These are phyloP conservation scores for Phoxinus phoxinus DNA, from an alignment of 2,113 vertebrate genomes.

Conservation along the genomic window DNA sequence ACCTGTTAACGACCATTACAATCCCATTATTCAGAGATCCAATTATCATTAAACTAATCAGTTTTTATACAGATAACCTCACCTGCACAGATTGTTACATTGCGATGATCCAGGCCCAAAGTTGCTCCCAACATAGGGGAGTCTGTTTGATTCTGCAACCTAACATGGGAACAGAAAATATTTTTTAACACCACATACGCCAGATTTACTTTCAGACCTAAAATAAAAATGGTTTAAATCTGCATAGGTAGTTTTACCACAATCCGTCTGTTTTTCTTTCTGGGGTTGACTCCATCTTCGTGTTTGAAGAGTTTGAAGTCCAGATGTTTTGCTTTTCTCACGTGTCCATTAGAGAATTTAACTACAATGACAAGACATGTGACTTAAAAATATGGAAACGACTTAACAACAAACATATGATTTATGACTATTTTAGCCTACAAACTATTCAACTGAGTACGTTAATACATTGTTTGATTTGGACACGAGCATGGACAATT, in stretches of 20 bases:
- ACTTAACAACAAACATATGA: neutral
- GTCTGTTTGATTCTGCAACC: conserved; percentile 87
- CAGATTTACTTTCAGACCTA: neutral
- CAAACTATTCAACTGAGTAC: neutral
- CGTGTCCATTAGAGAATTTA: conserved; percentile 87
- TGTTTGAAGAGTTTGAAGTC: conserved; percentile 80
- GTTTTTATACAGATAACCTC: conserved; percentile 40
- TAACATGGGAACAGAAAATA: conserved; percentile 62
- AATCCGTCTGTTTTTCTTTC: conserved; percentile 80
- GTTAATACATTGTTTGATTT: neutral
- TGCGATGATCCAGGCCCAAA: conserved; percentile 77
- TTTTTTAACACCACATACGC: neutral
- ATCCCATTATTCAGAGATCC: neutral
- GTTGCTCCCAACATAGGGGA: conserved; percentile 89
- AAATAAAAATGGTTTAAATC: neutral
- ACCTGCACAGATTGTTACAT: conserved; percentile 91
- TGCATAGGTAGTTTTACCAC: conserved; percentile 75
- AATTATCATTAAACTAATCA: neutral
- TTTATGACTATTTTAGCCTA: neutral
- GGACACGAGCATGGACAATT: neutral
- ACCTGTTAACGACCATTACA: conserved; percentile 71
- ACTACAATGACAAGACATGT: conserved; percentile 72
- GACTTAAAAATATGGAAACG: neutral
- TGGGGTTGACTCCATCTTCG: conserved; percentile 78
- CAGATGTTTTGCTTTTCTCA: conserved; percentile 74